These are phyloP conservation scores for Platalea minor DNA, from an alignment of 2,797 vertebrate genomes.

Conservation along the genomic window DNA sequence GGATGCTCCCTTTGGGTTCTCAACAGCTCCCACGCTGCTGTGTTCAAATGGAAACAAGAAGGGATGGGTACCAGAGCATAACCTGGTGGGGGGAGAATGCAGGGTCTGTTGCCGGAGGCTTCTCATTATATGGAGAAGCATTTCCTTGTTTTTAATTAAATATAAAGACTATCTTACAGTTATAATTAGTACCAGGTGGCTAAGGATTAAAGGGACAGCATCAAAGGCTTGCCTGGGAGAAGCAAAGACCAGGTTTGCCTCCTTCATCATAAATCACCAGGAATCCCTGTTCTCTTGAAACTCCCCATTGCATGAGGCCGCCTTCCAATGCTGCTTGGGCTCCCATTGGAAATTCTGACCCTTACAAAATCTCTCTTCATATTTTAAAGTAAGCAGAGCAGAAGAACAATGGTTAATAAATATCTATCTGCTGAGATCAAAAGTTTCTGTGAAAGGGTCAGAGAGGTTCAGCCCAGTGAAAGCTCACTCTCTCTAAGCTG, in stretches of 20 bases:
- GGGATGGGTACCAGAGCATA: background rate
- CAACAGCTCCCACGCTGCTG: fast-evolving
- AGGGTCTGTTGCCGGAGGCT: background rate
- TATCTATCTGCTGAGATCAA: background rate
- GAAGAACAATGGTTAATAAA: background rate
- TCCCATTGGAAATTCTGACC: background rate
- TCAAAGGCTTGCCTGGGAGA: slow-evolving; percentile 35
- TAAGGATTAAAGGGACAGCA: slow-evolving; percentile 47
- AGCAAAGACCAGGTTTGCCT: background rate
- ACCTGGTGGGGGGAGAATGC: background rate
- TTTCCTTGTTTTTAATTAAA: slow-evolving; percentile 55
- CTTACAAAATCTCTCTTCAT: background rate
- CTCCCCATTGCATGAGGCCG: fast-evolving
- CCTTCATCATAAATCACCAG: background rate
- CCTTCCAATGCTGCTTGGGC: background rate
- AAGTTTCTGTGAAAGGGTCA: background rate
- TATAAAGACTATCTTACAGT: slow-evolving; percentile 26
- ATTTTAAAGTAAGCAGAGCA: background rate
- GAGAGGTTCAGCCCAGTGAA: fast-evolving
- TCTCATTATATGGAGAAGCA: background rate
- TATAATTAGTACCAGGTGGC: slow-evolving; percentile 48
- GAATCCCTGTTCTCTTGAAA: background rate
- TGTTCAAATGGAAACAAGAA: background rate
- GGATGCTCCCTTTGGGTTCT: background rate
- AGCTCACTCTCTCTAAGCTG: no score